Conservation (phyloP, 2,888 invertebrate species). For the Thymelicus lineola region DNA sequence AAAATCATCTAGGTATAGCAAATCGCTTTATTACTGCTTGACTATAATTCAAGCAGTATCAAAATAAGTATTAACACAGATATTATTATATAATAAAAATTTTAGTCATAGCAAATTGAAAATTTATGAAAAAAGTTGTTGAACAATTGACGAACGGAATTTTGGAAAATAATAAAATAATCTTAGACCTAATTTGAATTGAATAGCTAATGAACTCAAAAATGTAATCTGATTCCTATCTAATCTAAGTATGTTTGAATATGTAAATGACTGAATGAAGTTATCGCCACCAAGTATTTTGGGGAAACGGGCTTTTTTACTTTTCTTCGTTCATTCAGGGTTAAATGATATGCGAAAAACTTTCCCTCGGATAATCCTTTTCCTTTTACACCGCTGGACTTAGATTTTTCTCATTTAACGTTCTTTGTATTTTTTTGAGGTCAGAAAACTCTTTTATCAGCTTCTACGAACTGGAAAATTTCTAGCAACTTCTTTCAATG, state of each 20-base stretch:
- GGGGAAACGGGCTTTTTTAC: conserved; percentile 30
- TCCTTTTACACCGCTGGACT: conserved; percentile 10
- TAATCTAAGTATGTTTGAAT: not conserved
- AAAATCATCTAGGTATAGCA: too few relatives aligned
- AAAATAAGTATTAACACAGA: too few relatives aligned
- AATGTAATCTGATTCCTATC: too few relatives aligned
- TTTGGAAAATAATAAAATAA: too few relatives aligned
- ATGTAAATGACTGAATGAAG: not conserved
- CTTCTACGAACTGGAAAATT: not conserved
- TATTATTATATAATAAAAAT: too few relatives aligned
- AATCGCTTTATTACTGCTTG: too few relatives aligned
- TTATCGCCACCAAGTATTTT: conserved; percentile 17
- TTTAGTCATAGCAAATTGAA: too few relatives aligned
- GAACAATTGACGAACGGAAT: too few relatives aligned
- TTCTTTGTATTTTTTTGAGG: conserved; percentile 21
- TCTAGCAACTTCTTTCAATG: not conserved
- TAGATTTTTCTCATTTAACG: conserved; percentile 13
- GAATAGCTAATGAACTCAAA: not conserved
- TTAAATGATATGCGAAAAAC: conserved; percentile 23
- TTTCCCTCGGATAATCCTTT: conserved; percentile 16
- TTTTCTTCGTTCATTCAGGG: conserved; percentile 3
- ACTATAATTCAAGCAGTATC: too few relatives aligned
- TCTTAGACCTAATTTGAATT: not conserved
- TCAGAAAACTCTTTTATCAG: conserved; percentile 21
- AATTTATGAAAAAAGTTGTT: too few relatives aligned